Evolutionary conservation across 2,888 invertebrate species (phyloP), one percentile per base, ranked within the genome.

Genomic region (Neocrepidodera transversa): DNA sequence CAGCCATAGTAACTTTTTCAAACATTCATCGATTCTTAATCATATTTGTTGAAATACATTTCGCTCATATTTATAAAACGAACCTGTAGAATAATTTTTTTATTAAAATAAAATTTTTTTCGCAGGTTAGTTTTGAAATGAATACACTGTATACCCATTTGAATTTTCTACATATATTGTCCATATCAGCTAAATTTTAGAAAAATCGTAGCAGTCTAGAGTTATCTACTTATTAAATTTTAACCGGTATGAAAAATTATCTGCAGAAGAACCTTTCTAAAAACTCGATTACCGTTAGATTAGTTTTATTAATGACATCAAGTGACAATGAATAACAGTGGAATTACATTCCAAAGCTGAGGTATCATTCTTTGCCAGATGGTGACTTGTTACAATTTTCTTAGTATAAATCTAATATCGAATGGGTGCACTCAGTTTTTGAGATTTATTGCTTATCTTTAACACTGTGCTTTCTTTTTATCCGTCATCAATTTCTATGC

Each of bases 391-490:
- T 28, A 28, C 28, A 28, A 26, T 45, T 45, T 45, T 45, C 45
- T 28, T 26, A 26, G 26, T 26, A 45, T 45, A 45, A 45, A 45
- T 45, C 28, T 45, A 11, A 10, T 17, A 45, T 26, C 6, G 28
- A 23, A 45, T 45, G 28, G 45, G 16, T 28, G 45, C 45, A 23
- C 14, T 45, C 26, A 45, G 17, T 38, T 7, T 35, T 16, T 11
- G 8, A 38, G 38, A 45, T 45, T 45, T 45, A 45, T 45, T 11
- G 26, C 14, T 23, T 11, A 23, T n/a, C 45, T 28, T 23, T 13
- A 45, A 45, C 13, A 45, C 20, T 45, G 26, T 45, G 26, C 45
- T 45, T 26, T 45, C 45, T 45, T 45, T 45, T 26, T 45, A 45
- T 45, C 20, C 8, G n/a, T 23, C 43, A 43, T 43, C 23, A 23